These are phyloP conservation scores for Drosophila parthenogenetica DNA, from an alignment of 2,888 invertebrate genomes.

Conservation along the genomic window DNA sequence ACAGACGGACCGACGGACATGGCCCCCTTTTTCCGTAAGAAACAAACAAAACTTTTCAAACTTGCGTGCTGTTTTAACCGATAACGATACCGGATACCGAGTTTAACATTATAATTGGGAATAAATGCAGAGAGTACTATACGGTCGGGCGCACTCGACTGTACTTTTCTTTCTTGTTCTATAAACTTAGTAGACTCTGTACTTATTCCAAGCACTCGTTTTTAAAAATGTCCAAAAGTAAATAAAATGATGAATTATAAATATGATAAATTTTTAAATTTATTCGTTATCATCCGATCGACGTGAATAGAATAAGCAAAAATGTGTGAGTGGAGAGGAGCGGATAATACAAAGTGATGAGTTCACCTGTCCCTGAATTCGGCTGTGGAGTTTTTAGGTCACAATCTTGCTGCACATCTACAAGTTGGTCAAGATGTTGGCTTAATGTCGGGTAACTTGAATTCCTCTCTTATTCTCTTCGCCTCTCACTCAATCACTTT, in stretches of 20 bases:
- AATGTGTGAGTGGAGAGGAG: background rate
- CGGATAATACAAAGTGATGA: background rate
- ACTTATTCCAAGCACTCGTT: no score
- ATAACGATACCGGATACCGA: no score
- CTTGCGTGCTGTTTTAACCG: no score
- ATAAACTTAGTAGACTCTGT: no score
- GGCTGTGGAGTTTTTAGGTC: background rate
- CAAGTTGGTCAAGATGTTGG: background rate
- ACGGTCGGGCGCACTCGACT: no score
- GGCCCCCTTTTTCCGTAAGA: no score
- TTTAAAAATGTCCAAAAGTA: no score
- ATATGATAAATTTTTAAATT: background rate
- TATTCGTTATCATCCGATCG: background rate
- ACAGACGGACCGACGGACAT: no score
- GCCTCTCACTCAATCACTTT: slow-evolving; percentile 11
- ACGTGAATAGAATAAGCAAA: background rate
- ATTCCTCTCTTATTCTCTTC: background rate
- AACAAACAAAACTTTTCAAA: no score
- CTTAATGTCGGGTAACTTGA: background rate
- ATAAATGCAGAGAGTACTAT: no score
- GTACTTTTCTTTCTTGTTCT: no score
- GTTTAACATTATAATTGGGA: no score
- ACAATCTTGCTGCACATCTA: slow-evolving; percentile 7
- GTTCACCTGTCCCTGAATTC: slow-evolving; percentile 6
- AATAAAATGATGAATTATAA: background rate